These are phyloP conservation scores for Alligator mississippiensis DNA, from an alignment of 2,113 vertebrate species.

Conservation along the genomic window DNA sequence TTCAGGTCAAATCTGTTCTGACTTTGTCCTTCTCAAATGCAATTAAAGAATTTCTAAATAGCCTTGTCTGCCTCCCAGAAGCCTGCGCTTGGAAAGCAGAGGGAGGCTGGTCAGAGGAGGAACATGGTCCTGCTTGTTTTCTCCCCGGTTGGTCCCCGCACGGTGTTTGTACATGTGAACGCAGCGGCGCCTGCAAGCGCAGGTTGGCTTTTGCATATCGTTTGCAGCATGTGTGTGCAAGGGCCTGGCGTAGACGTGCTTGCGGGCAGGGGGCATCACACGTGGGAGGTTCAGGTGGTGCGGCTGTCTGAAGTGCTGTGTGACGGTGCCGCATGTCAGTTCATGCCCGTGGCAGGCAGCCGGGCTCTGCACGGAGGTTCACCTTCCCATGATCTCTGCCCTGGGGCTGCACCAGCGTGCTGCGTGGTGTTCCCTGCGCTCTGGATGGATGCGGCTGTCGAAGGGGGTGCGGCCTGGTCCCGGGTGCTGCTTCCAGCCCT, in stretches of 20 bases:
- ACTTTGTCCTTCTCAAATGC: not conserved
- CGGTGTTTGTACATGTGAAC: not conserved
- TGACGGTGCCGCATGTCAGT: not conserved
- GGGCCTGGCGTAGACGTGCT: not conserved
- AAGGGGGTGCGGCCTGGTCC: not conserved
- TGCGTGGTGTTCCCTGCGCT: not conserved
- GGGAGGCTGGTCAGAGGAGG: not conserved
- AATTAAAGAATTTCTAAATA: not conserved
- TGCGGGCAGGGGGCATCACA: slow-evolving; percentile 21
- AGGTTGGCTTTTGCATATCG: slow-evolving; percentile 18
- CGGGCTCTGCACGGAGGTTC: not conserved
- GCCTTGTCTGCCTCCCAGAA: not conserved
- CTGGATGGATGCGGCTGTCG: rapidly evolving
- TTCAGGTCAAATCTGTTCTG: not conserved
- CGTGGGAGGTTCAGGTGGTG: not conserved
- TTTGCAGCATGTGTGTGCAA: not conserved
- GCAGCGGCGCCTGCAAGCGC: not conserved
- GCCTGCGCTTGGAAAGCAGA: not conserved
- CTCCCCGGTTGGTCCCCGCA: rapidly evolving
- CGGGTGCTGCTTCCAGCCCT: rapidly evolving
- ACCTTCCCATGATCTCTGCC: not conserved
- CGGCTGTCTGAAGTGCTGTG: not conserved
- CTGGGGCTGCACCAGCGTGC: not conserved
- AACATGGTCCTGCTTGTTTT: not conserved
- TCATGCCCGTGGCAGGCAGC: no score